Percentiles rank a stretch among this genome's conserved stretches.
These are phyloP conservation scores for Spea multiplicata DNA, from an alignment of 2,113 vertebrate species.

Conservation along the genomic window DNA sequence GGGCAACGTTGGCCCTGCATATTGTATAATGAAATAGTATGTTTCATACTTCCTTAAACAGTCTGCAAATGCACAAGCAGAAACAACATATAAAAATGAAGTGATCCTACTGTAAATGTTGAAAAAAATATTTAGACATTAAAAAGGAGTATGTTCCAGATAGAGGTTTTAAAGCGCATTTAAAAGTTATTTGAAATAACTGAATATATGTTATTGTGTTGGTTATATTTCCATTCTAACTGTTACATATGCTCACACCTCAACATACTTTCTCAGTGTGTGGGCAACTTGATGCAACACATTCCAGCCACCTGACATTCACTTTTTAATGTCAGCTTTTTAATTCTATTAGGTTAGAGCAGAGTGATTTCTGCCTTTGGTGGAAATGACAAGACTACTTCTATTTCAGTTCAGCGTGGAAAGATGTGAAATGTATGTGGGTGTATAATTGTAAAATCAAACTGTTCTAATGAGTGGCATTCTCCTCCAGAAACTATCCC, in stretches of 20 bases:
- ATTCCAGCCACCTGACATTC: slow-evolving; percentile 7
- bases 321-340: slow-evolving; percentile 5
- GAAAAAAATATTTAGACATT: too few relatives aligned
- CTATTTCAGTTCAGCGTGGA: slow-evolving; percentile 33
- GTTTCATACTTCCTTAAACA: too few relatives aligned
- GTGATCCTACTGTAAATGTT: too few relatives aligned
- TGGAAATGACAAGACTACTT: slow-evolving; percentile 26
- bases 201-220: too few relatives aligned
- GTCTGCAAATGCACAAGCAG: too few relatives aligned
- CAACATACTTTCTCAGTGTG: not conserved
- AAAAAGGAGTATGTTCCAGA: too few relatives aligned
- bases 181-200: too few relatives aligned
- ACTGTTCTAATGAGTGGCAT: slow-evolving; percentile 16
- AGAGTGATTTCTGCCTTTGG: slow-evolving; percentile 28
- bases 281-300: slow-evolving; percentile 15
- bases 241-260: not conserved
- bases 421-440: slow-evolving; percentile 30
- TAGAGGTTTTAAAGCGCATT: too few relatives aligned
- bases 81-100: too few relatives aligned
- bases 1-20: too few relatives aligned
- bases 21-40: too few relatives aligned
- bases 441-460: slow-evolving; percentile 30
- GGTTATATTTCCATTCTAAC: not conserved
- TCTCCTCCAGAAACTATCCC: slow-evolving; percentile 1
- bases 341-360: slow-evolving; percentile 16